These are phyloP conservation scores for Ptychadena robeensis DNA, from an alignment of 2,797 vertebrate species.

Conservation along the genomic window DNA sequence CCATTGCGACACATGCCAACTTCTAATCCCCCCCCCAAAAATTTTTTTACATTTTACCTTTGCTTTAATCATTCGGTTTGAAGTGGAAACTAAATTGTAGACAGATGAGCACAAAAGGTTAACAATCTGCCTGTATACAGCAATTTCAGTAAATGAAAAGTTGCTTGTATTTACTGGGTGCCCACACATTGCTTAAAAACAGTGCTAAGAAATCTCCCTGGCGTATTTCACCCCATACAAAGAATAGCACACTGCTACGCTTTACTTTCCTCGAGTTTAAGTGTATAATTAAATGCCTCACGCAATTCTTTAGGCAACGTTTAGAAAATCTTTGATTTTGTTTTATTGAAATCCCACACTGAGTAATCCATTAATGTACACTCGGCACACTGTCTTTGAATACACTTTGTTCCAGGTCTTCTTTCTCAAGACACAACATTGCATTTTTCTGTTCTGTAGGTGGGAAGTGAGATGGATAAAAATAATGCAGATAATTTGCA, in stretches of 20 bases:
- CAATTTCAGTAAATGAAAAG: constrained; percentile 8
- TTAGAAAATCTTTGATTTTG: constrained; percentile 59
- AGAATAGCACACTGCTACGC: constrained; percentile 58
- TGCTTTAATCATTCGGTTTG: background rate
- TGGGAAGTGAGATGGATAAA: constrained; percentile 35
- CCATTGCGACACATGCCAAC: background rate
- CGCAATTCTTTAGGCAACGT: constrained; percentile 64
- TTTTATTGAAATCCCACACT: constrained; percentile 68
- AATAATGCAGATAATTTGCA: constrained; percentile 36
- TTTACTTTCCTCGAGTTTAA: constrained; percentile 61
- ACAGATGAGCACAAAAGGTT: background rate
- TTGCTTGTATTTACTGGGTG: constrained; percentile 36
- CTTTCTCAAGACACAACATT: constrained; percentile 40
- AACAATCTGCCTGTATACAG: constrained; percentile 1
- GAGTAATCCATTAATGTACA: constrained; percentile 69
- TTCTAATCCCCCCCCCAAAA: too few species aligned
- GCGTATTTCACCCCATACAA: constrained; percentile 46
- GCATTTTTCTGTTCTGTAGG: constrained; percentile 38
- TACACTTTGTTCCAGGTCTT: constrained; percentile 50
- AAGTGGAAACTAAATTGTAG: background rate
- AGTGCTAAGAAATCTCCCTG: constrained; percentile 29
- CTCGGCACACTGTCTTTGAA: constrained; percentile 68
- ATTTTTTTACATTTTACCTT: too few species aligned
- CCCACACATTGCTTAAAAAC: constrained; percentile 51
- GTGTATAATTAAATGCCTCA: constrained; percentile 60